Evolutionary conservation across 2,888 invertebrate genomes (phyloP), one percentile per base, ranked within the genome.

Genomic region (Erpobdella octoculata): DNA sequence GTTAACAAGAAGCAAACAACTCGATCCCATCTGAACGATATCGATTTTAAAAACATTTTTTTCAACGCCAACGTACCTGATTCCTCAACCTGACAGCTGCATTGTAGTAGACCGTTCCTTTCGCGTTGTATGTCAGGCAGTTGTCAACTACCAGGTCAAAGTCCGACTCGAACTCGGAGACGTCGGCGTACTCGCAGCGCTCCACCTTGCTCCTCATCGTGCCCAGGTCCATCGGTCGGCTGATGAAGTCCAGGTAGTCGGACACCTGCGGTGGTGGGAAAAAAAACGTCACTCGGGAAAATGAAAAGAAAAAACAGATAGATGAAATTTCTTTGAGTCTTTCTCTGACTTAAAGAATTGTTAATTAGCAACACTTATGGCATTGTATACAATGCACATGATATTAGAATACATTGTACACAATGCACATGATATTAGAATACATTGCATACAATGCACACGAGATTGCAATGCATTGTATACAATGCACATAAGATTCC

Each of bases 91-190:
- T 90, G 1, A 91, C 85, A 0, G 91, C 95, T 1, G 93, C 90
- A 71, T 91, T 89, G 83, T 94, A 95, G 83, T 93, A 96, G 72
- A 94, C 90, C 0, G 95, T 95, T 78, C 95, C 94, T 80, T 92
- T 91, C 76, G 91, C 90, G 82, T 98, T 98, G 82, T 97, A 98
- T 0, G 90, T 90, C 78, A 93, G 86, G 80, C 97, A 98, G 83
- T 98, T 98, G 76, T 89, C 88, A 72, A 96, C 91, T 91, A 98
- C 96, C n/a, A 96, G 86, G 79, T 90, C 88, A 82, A 97, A 96
- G 85, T 98, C 97, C 0, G 86, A 86, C 80, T 93, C 91, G 79
- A 97, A 88, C 38, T 90, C 88, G 74, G 89, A 88, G 53, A 96
- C 85, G 61, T 78, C 78, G 62, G 78, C 77, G 75, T 86, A 86